These are phyloP conservation scores for Equus quagga DNA, from an alignment of 2,113 vertebrate genomes.

Conservation along the genomic window DNA sequence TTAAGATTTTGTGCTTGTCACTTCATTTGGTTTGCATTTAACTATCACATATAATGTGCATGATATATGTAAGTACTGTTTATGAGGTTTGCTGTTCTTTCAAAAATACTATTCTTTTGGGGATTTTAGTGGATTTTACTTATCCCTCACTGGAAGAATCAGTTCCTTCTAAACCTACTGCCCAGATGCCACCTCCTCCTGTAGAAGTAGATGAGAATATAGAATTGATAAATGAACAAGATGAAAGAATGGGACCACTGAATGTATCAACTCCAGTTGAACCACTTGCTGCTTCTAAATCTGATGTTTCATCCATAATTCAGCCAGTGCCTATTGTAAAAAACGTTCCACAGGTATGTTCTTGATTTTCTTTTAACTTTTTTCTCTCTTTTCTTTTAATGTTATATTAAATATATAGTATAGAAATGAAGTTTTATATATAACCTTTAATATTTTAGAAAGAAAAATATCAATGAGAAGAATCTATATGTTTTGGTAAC, in stretches of 20 bases:
- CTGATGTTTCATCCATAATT: slow-evolving; percentile 73
- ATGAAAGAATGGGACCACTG: slow-evolving; percentile 83
- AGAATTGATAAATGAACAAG: slow-evolving; percentile 79
- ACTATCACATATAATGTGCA: neutral
- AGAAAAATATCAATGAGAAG: slow-evolving; percentile 11
- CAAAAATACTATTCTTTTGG: slow-evolving; percentile 62
- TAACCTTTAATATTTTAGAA: slow-evolving; percentile 11
- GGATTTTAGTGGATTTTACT: slow-evolving; percentile 94
- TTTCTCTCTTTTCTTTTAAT: slow-evolving; percentile 18
- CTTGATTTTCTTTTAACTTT: slow-evolving; percentile 49
- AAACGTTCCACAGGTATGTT: slow-evolving; percentile 92
- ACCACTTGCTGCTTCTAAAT: slow-evolving; percentile 80
- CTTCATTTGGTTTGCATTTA: slow-evolving; percentile 44
- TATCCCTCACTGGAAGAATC: slow-evolving; percentile 97
- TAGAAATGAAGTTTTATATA: slow-evolving; percentile 35
- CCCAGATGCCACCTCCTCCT: slow-evolving; percentile 79
- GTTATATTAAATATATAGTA: neutral
- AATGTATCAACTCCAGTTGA: slow-evolving; percentile 48
- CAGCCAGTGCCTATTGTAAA: slow-evolving; percentile 86
- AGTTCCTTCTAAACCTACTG: slow-evolving; percentile 83
- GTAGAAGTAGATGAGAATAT: slow-evolving; percentile 83
- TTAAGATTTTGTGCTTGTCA: slow-evolving; percentile 28
- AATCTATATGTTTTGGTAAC: slow-evolving; percentile 19
- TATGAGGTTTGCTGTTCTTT: slow-evolving; percentile 80
- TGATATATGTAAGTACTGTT: neutral